Evolutionary conservation across 2,888 invertebrate species (phyloP).

Genomic region (Noctuana brunneofusca): DNA sequence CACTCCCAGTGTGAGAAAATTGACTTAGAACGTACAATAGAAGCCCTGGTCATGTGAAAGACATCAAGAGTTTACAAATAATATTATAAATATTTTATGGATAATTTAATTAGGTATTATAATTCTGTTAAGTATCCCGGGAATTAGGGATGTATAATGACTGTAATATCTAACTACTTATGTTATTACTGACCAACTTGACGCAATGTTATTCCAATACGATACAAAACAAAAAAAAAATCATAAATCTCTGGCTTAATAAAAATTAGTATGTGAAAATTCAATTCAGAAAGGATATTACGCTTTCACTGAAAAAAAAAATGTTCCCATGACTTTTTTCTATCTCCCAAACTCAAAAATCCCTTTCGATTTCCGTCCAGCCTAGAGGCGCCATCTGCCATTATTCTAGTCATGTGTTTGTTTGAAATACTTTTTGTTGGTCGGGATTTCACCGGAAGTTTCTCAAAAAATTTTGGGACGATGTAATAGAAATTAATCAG

Average conservation of each 20-base stretch:
- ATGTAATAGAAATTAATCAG: constrained; percentile 18
- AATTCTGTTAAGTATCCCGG: neutral
- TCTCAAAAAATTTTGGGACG: constrained; percentile 30
- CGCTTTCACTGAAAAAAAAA: constrained; percentile 65
- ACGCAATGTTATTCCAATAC: too few species aligned
- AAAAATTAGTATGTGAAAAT: too few species aligned
- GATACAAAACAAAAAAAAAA: neutral
- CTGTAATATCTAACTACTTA: too few species aligned
- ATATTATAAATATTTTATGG: neutral
- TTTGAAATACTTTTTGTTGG: constrained; percentile 66
- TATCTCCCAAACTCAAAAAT: constrained; percentile 53
- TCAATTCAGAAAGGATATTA: constrained; percentile 4
- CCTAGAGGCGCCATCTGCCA: constrained; percentile 75
- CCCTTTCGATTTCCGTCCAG: constrained; percentile 78
- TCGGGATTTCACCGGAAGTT: constrained; percentile 74
- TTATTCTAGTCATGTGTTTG: constrained; percentile 72
- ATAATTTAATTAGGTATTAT: neutral
- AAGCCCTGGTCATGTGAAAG: too few species aligned
- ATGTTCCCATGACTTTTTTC: constrained; percentile 65
- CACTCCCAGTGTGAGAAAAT: constrained; percentile 25
- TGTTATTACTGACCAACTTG: too few species aligned
- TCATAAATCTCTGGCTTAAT: neutral
- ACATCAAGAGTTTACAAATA: neutral
- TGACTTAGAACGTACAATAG: neutral
- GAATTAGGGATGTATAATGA: too few species aligned